A percentile compares a stretch with the other conserved stretches of the same genome.
These are phyloP conservation scores for Plebejus melissa DNA, from an alignment of 2,888 invertebrate genomes.

Conservation along the genomic window DNA sequence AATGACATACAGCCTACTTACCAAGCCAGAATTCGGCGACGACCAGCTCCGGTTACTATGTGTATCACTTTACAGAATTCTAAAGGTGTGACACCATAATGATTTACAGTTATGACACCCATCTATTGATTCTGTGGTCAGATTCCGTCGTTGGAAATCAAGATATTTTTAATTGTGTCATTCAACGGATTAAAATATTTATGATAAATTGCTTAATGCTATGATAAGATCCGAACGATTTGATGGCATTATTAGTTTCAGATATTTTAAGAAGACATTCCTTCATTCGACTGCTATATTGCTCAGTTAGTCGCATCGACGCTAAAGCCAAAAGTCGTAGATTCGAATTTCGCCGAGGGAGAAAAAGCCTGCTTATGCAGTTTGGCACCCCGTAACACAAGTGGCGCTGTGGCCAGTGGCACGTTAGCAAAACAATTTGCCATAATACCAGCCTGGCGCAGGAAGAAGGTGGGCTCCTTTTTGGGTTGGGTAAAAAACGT, in stretches of 20 bases:
- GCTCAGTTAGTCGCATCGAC: background rate
- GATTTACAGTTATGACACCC: conserved; percentile 45
- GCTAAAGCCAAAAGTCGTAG: background rate
- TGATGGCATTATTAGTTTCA: background rate
- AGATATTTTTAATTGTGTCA: conserved; percentile 36
- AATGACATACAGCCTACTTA: conserved; percentile 37
- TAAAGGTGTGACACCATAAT: conserved; percentile 47
- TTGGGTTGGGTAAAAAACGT: no score
- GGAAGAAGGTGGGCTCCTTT: no score
- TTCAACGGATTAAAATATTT: conserved; percentile 22
- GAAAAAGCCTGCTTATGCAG: no score
- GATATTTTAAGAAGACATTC: background rate
- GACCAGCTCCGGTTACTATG: conserved; percentile 41
- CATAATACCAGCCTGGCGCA: no score
- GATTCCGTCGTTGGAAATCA: conserved; percentile 43
- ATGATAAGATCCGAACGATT: background rate
- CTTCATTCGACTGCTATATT: background rate
- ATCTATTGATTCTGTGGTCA: conserved; percentile 52
- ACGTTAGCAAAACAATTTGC: no score
- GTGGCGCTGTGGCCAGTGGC: no score
- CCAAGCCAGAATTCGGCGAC: conserved; percentile 37
- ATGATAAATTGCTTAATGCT: conserved; percentile 24
- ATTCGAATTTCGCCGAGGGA: no score
- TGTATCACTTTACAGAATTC: conserved; percentile 43
- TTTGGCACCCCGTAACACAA: no score